Conservation (phyloP, 1,140 invertebrate genomes). For the Drosophila repleta region DNA sequence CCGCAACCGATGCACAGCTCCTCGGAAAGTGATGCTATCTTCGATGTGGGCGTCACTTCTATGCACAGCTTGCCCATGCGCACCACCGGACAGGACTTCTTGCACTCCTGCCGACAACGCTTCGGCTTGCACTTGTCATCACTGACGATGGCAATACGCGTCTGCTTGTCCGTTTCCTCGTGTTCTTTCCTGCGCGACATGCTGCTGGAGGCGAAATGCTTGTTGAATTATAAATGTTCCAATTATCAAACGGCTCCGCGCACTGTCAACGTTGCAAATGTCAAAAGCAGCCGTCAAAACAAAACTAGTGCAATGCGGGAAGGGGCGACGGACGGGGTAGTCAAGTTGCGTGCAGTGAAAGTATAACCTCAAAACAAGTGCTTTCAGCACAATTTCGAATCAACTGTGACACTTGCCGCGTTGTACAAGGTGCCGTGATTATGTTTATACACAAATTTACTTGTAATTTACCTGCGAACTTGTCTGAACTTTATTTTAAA, state of each 20-base stretch:
- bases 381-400: conserved; percentile 19
- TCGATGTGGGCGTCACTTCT: conserved; percentile 98
- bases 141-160: conserved; percentile 99
- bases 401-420: conserved; percentile 4
- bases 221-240: conserved; percentile 22
- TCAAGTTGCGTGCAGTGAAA: conserved; percentile 61
- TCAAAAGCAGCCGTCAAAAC: conserved; percentile 62
- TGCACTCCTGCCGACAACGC: conserved; percentile 99
- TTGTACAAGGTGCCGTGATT: not conserved
- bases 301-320: conserved; percentile 61
- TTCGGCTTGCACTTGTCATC: conserved; percentile 99
- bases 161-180: conserved; percentile 95
- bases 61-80: conserved; percentile 99
- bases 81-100: conserved; percentile 99
- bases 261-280: conserved; percentile 74
- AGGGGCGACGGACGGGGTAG: conserved; percentile 2
- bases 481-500: conserved; percentile 73
- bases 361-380: conserved; percentile 76
- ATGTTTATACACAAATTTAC: not conserved
- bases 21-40: conserved; percentile 99
- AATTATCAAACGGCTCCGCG: conserved; percentile 11
- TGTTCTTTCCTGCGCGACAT: conserved; percentile 91
- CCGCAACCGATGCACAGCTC: conserved; percentile 99
- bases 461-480: conserved; percentile 69
- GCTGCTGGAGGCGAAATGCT: conserved; percentile 46